Base-by-base conservation (phyloP, 2,797 vertebrate species). In the Falco columbarius region DNA sequence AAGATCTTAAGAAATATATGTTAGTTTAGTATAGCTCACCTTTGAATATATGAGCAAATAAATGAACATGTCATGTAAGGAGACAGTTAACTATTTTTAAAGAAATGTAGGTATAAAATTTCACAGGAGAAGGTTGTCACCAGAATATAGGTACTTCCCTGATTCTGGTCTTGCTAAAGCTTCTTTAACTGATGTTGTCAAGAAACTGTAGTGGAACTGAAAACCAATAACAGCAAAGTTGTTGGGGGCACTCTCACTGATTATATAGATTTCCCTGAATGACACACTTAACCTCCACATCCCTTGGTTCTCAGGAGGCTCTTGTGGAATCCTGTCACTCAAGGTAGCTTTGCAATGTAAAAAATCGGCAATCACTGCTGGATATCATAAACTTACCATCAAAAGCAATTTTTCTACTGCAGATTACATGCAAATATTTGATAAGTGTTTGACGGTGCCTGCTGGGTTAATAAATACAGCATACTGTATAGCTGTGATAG, bases 401-500 rank as follows among this genome's bases (percentile, higher is more conserved):
- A 55, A 65, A 92, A 73, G 32, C 12, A 71, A 46, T 67, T 90
- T 87, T 93, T 56, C 44, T 85, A 5, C 30, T 59, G 47, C 73
- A 85, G 56, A 86, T 75, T 82, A 34, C 22, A 55, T 36, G 40
- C 38, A 96, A 93, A 82, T 89, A 30, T 29, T 76, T 80, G 70
- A 76, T 58, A 44, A 94, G 40, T 20, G 55, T 79, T 83, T 90
- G 75, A 68, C 7, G 47, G 56, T 76, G 54, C 77, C 82, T 65
- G 26, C 81, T 91, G 94, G 73, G 92, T 76, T 95, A 92, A 88
- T 89, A 96, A 71, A 87, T 17, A 55, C 63, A 83, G 46, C 20
- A 14, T 40, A 20, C 59, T 32, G 27, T 61, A 80, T 95, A 96
- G 87, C 62, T 36, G 3, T 6, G 3, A 61, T 21, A 88, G 59